Base-by-base conservation (phyloP, 2,797 vertebrate species). In the Geotrypetes seraphini region DNA sequence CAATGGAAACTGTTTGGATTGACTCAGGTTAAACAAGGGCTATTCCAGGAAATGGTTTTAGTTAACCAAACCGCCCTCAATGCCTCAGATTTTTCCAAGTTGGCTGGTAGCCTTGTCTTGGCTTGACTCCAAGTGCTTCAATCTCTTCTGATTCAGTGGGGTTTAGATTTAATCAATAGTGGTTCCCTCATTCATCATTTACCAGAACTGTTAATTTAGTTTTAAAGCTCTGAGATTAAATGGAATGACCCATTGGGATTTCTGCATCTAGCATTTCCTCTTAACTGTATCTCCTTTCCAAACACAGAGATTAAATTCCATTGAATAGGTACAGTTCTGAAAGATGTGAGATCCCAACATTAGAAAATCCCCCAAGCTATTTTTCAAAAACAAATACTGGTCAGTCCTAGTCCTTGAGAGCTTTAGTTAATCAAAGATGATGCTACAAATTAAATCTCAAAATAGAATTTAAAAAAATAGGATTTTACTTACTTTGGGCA, bases 391-490 rank as follows among this genome's bases (percentile, higher is more conserved):
- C 50, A 68, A 73, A 73, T 66, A 54, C 61, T 71, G 59, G 66
- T 51, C 45, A 54, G 56, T 57, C 53, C 63, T 71, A 71, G 76
- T 69, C 60, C 74, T 67, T 76, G 46, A 74, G 76, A n/a, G 74
- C 43, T 60, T 76, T 77, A 69, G 75, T 77, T 78, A 75, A 79
- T 76, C 71, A 78, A 75, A 81, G n/a, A 75, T 65, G 39, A 75
- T 76, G 73, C 56, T 76, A 64, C 79, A 82, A 82, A 82, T 82
- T 82, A 82, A 81, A 74, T 76, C 79, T 75, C 75, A 73, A 71
- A 71, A 63, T 47, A 68, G 41, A 68, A 48, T 47, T n/a, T n/a
- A n/a, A 36, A 66, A 69, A 63, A 11, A 30, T 50, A 54, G 10
- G 12, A 23, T 36, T 26, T 48, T 49, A 47, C 38, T 50, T 65